Evolutionary conservation across 2,797 vertebrate genomes (phyloP).

Genomic region (Euphonia xanthogaster): DNA sequence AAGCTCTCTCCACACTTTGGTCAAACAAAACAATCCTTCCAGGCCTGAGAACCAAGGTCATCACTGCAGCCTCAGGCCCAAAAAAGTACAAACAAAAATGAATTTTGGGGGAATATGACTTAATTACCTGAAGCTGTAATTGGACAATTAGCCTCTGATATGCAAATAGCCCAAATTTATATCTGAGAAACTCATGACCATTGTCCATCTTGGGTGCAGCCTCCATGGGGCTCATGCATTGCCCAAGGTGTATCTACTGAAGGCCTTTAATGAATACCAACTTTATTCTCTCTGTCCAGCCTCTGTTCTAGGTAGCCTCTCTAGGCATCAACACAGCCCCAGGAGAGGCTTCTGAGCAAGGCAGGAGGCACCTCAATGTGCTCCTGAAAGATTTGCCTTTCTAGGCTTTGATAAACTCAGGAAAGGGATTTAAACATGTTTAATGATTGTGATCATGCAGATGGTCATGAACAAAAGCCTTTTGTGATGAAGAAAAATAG

Average conservation of each 20-base stretch:
- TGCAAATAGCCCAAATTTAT: background rate
- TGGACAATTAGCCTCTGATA: background rate
- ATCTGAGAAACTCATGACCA: background rate
- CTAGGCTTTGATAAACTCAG: background rate
- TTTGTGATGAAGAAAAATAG: background rate
- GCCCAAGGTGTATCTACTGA: background rate
- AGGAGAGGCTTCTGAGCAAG: background rate
- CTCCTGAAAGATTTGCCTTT: background rate
- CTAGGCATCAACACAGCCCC: background rate
- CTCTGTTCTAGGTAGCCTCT: background rate
- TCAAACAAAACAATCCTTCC: background rate
- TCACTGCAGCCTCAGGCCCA: too few species aligned
- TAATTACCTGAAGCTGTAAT: background rate
- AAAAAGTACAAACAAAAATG: background rate
- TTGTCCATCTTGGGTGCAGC: too few species aligned
- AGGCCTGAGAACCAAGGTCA: background rate
- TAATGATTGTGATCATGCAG: background rate
- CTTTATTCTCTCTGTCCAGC: background rate
- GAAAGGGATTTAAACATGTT: background rate
- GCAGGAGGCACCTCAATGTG: background rate
- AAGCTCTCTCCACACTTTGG: background rate
- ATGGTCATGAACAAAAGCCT: background rate
- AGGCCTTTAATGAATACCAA: background rate
- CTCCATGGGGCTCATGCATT: accelerated
- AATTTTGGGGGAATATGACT: background rate